Conservation (phyloP, 2,113 vertebrate genomes). For the Arizona elegans region DNA sequence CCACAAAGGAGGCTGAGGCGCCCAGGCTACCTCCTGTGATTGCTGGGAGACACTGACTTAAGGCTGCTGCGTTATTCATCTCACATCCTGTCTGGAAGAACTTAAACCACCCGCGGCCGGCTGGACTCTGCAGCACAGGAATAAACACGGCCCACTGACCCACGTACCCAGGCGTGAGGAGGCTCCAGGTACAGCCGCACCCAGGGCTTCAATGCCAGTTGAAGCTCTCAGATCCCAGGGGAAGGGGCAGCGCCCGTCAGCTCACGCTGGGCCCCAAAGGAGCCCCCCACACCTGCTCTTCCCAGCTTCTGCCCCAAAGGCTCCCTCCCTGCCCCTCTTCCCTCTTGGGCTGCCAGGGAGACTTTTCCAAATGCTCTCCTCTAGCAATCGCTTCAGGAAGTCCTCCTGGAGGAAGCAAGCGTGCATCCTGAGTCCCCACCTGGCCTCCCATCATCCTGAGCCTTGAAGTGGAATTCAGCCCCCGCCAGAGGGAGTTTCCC, state of each 20-base stretch:
- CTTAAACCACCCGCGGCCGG: neutral
- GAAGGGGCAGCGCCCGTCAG: neutral
- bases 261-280: neutral
- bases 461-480: neutral
- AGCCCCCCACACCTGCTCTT: no score
- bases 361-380: neutral
- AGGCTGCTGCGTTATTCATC: neutral
- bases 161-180: neutral
- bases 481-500: neutral
- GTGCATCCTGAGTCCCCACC: neutral
- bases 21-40: neutral
- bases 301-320: no score
- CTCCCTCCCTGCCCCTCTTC: no score
- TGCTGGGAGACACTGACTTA: neutral
- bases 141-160: neutral
- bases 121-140: neutral
- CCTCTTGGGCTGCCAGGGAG: no score
- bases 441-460: neutral
- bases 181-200: neutral
- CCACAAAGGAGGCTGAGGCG: neutral
- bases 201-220: neutral
- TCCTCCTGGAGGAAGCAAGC: neutral
- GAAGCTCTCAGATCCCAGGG: neutral
- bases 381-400: neutral
- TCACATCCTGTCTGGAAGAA: neutral